Base-by-base conservation (phyloP, 2,113 vertebrate genomes). In the Eurypyga helias region DNA sequence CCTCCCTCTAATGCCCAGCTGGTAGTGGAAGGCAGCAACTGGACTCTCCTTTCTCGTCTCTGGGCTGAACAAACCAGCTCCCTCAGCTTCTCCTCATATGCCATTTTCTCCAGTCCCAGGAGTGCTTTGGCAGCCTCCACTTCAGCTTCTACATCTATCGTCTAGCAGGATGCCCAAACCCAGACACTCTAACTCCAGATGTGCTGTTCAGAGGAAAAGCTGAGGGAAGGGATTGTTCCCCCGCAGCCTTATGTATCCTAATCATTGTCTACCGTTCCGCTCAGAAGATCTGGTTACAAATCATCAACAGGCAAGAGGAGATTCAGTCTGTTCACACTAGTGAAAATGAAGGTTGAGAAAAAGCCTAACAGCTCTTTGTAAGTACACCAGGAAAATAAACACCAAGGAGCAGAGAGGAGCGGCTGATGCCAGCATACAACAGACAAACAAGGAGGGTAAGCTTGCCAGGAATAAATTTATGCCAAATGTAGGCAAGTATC, bases 401-500 rank as follows among this genome's bases (percentile, higher is more conserved):
- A 31, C 62, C 61, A 58, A 77, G 86, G 71, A 89, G 75, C 90
- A 89, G 46, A 73, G 65, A 14, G 72, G 62, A 95, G 64, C 31
- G n/a, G 86, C 93, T 96, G 93, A 51, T 83, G 93, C 80, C 83
- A 94, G 96, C 89, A 90, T 6, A 88, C 58, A 65, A 45, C 80
- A 92, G 58, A 80, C 83, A 93, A 95, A 93, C 51, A 62, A 92
- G 89, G 33, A 90, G 49, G 45, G 34, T 4, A 83, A 83, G 34
- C 85, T 62, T 95, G 95, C 95, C 93, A 97, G 77, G 77, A 94
- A 41, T 38, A 84, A 21, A 17, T 58, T 54, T 13, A 31, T 0
- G 38, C 93, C 83, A 81, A 19, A 81, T 81, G 33, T 0, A 84
- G 51, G 71, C 72, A 92, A 62, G 55, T 51, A 55, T 83, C 60